Evolutionary conservation across 2,888 invertebrate genomes (phyloP), one percentile per base, ranked within the genome.

Genomic region (Mactromeris polynyma): DNA sequence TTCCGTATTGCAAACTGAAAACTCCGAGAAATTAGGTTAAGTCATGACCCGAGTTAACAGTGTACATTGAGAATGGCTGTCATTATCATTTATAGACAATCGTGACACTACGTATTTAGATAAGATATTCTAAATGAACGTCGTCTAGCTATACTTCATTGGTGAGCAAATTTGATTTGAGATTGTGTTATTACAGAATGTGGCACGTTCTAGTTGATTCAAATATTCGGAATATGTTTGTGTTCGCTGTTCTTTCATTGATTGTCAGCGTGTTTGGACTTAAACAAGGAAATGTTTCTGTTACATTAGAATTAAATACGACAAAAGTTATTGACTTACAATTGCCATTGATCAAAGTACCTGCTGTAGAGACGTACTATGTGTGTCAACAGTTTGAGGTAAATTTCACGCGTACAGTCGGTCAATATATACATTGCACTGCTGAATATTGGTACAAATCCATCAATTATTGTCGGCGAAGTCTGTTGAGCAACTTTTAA

Each of bases 341-440:
- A 77, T 42, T 91, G 6, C 64, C 85, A 7, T 85, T 83, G 38
- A 85, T 86, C 7, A 77, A 54, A 51, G 88, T 91, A 17, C 89
- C 89, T n/a, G 51, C 36, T 21, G 40, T 42, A 42, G 51, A 88
- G 54, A 91, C 91, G 0, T 86, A 83, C 42, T 91, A 91, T 77
- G 91, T 91, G 4, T 91, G 91, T 64, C 89, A 91, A 69, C 91
- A 91, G 46, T 91, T 91, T 78, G 42, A 88, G 87, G 91, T 78
- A 84, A 64, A 17, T n/a, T n/a, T n/a, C n/a, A n/a, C n/a, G n/a
- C n/a, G n/a, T n/a, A n/a, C n/a, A n/a, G n/a, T n/a, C n/a, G n/a
- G n/a, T n/a, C n/a, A n/a, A n/a, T n/a, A n/a, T n/a, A n/a, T n/a
- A n/a, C n/a, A n/a, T n/a, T n/a, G n/a, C n/a, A n/a, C n/a, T n/a